phyloP scores from a whole-genome alignment of 1,140 invertebrate genomes.

The Drosophila asahinai region DNA sequence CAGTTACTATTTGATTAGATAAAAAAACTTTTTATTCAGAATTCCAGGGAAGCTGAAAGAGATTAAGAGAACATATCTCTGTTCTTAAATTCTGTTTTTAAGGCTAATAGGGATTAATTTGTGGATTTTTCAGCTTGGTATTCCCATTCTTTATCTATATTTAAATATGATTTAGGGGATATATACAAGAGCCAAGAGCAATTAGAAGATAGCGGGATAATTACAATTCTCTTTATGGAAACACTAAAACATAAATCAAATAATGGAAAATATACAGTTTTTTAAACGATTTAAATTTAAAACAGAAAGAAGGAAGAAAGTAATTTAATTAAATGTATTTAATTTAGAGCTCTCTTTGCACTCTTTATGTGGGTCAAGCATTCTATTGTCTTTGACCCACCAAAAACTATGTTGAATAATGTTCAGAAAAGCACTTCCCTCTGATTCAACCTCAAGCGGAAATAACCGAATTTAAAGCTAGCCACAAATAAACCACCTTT shows the following conservation, averaged over 20 bases:
- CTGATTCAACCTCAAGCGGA: neutral
- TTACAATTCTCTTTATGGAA: no score
- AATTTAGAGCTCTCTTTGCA: neutral
- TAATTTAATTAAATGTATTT: neutral
- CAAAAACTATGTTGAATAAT: neutral
- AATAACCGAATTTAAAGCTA: conserved; percentile 8
- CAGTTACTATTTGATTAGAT: conserved; percentile 41
- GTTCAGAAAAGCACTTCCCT: neutral
- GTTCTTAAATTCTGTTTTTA: neutral
- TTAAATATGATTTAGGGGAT: neutral
- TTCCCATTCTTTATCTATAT: neutral
- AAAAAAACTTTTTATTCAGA: conserved; percentile 13
- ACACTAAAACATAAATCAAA: no score
- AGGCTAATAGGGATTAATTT: neutral
- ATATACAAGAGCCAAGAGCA: neutral
- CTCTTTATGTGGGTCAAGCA: neutral
- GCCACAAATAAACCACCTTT: neutral
- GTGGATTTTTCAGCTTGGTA: neutral
- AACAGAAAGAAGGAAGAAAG: no score
- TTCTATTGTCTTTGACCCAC: neutral
- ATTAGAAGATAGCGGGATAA: no score
- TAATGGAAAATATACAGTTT: no score
- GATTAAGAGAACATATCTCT: conserved; percentile 1
- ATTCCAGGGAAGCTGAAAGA: neutral
- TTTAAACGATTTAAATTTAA: no score